Percentiles rank a stretch among this genome's conserved stretches.
These are phyloP conservation scores for Gryon sp. DNA, from an alignment of 1,140 invertebrate genomes.

Conservation along the genomic window DNA sequence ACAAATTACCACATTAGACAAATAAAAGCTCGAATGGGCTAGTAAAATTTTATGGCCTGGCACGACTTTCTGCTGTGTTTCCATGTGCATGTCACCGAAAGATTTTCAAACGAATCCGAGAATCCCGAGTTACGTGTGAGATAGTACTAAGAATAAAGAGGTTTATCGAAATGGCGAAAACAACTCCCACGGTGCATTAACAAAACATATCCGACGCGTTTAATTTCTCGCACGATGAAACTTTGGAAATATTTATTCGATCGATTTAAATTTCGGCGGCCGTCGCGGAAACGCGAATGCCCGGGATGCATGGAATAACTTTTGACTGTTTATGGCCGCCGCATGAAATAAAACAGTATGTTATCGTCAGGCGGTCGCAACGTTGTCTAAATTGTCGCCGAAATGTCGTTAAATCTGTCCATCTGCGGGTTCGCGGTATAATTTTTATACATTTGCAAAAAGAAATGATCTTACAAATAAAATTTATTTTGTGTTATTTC, in stretches of 20 bases:
- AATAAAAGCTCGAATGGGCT: conserved; percentile 15
- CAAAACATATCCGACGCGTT: conserved; percentile 4
- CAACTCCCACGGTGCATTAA: not conserved
- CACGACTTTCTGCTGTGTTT: conserved; percentile 8
- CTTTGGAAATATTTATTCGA: conserved; percentile 12
- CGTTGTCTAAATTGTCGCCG: conserved; percentile 1
- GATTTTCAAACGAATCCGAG: conserved; percentile 13
- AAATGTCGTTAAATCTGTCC: conserved; percentile 13
- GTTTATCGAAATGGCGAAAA: conserved; percentile 13
- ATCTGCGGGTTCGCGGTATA: not conserved
- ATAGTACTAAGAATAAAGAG: not conserved
- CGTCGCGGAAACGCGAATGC: not conserved
- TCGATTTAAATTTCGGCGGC: not conserved
- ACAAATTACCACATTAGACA: conserved; percentile 8
- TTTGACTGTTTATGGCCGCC: conserved; percentile 5
- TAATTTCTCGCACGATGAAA: not conserved
- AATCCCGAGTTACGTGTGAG: not conserved
- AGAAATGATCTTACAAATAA: too few species aligned
- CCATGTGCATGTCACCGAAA: not conserved
- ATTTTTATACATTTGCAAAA: conserved; percentile 14
- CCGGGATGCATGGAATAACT: conserved; percentile 16
- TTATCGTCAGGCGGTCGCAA: not conserved
- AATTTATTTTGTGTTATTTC: too few species aligned
- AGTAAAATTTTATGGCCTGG: conserved; percentile 23
- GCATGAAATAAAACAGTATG: conserved; percentile 19